Evolutionary conservation across 2,888 invertebrate genomes (phyloP).

Genomic region (Agelastica alni): DNA sequence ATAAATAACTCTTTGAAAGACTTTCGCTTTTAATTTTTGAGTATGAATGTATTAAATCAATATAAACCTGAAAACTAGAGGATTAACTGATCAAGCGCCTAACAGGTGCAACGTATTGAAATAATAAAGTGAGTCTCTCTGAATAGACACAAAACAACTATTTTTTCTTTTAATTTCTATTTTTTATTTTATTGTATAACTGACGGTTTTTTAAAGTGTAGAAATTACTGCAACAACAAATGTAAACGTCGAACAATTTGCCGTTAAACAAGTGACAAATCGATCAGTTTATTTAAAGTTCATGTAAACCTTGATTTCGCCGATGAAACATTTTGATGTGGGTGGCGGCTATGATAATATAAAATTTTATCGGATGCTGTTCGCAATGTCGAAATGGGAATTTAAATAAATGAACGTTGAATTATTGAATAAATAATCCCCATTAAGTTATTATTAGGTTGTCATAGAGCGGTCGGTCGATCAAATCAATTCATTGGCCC

Average conservation of each 20-base stretch:
- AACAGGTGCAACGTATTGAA: no score
- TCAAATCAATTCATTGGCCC: slow-evolving; percentile 27
- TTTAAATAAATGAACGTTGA: slow-evolving; percentile 27
- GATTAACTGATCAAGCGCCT: no score
- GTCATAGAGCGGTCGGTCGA: slow-evolving; percentile 23
- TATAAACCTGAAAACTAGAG: no score
- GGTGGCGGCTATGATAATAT: slow-evolving; percentile 21
- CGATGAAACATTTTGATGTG: slow-evolving; percentile 26
- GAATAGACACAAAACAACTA: no score
- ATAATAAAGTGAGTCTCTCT: no score
- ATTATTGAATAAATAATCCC: slow-evolving; percentile 33
- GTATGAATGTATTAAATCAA: no score
- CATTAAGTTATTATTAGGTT: slow-evolving; percentile 34
- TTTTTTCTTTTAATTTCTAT: no score
- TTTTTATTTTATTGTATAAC: no score
- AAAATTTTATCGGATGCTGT: slow-evolving; percentile 25
- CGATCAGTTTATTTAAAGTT: slow-evolving; percentile 20
- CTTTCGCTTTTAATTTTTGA: no score
- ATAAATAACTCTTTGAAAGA: no score
- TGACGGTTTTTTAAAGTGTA: no score
- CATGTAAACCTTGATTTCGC: slow-evolving; percentile 19
- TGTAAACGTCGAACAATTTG: slow-evolving; percentile 21
- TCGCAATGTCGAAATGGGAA: slow-evolving; percentile 21
- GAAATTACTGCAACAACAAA: slow-evolving; percentile 15
- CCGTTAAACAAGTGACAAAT: slow-evolving; percentile 22